Conservation (phyloP, 2,888 invertebrate genomes). For the Ceratothoa steindachneri region DNA sequence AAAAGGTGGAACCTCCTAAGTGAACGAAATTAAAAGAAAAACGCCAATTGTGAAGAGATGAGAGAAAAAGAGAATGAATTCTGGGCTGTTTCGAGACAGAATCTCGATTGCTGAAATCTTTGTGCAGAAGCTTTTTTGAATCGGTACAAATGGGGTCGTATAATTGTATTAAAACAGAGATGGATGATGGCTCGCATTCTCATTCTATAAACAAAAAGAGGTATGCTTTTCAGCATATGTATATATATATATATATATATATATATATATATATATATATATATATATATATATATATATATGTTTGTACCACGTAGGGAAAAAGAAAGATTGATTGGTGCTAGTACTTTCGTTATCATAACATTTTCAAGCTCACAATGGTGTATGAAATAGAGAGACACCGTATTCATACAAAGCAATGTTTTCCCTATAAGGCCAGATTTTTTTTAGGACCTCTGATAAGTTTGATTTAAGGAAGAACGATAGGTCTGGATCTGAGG, state of each 20-base stretch:
- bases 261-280: neutral
- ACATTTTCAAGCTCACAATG: no score
- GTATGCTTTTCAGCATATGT: neutral
- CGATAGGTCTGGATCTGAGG: neutral
- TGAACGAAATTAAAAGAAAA: no score
- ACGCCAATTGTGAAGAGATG: no score
- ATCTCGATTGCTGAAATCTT: neutral
- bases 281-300: no score
- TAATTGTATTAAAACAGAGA: neutral
- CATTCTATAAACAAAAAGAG: neutral
- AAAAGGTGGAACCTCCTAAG: no score
- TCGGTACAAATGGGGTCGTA: neutral
- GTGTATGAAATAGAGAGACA: no score
- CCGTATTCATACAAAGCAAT: no score
- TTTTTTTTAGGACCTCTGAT: no score
- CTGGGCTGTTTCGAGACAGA: neutral
- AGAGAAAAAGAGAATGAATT: neutral
- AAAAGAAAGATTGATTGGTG: no score
- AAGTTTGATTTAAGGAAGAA: neutral
- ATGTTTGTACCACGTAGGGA: no score
- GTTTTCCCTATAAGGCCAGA: no score
- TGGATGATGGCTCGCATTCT: neutral
- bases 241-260: conserved; percentile 5
- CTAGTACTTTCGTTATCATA: neutral
- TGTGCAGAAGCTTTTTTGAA: neutral